phyloP scores from a whole-genome alignment of 2,888 invertebrate species.

The Phania funesta region DNA sequence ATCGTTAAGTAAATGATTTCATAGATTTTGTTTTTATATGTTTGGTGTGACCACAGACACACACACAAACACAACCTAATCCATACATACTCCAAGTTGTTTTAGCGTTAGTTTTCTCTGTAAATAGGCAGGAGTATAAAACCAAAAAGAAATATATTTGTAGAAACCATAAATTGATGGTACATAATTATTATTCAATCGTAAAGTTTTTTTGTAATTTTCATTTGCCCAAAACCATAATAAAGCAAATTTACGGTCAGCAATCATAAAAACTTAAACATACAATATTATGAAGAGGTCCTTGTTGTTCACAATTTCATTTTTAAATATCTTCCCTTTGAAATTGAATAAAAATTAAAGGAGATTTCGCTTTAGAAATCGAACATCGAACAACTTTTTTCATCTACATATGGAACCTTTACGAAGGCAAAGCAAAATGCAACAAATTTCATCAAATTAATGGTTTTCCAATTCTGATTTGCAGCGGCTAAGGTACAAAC shows the following conservation, averaged over 20 bases:
- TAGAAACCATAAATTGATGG: constrained; percentile 59
- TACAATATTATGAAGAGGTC: background rate
- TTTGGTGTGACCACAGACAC: background rate
- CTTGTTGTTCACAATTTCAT: background rate
- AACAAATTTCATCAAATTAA: too few species aligned
- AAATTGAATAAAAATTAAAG: too few species aligned
- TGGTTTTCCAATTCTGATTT: too few species aligned
- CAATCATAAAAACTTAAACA: constrained; percentile 1
- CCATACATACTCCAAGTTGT: too few species aligned
- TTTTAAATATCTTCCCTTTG: too few species aligned
- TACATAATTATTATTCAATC: constrained; percentile 63
- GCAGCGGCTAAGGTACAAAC: too few species aligned
- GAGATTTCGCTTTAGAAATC: too few species aligned
- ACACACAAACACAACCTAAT: too few species aligned
- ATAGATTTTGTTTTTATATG: constrained; percentile 12
- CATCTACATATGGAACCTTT: too few species aligned
- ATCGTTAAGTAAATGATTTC: constrained; percentile 65
- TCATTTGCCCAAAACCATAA: constrained; percentile 31
- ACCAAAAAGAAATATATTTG: constrained; percentile 24
- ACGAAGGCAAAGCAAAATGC: too few species aligned
- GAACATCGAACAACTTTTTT: too few species aligned
- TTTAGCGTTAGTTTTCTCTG: background rate
- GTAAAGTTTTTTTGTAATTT: constrained; percentile 46
- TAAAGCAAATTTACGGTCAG: constrained; percentile 45
- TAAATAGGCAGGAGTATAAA: too few species aligned